Evolutionary conservation across 2,888 invertebrate genomes (phyloP), one percentile per base, ranked within the genome.

Genomic region (Dromius quadrimaculatus): DNA sequence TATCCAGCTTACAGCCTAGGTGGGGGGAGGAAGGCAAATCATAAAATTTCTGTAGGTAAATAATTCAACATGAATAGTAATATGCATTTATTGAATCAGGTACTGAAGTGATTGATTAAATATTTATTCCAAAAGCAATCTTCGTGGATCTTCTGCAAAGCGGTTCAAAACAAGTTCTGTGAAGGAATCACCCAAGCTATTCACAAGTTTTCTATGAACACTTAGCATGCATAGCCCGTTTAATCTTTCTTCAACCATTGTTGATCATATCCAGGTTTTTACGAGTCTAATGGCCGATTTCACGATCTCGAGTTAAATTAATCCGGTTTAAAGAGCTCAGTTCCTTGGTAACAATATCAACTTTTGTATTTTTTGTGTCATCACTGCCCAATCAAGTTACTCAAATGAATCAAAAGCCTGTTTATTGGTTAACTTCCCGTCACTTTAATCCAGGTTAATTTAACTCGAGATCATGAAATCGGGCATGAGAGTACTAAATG

Each of bases 241-340:
- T 70, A 72, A 64, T 34, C 72, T 72, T 41, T 70, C 72, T 72
- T 72, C 63, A 34, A 71, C 71, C 70, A 72, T 72, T 61, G 70
- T 71, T 54, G 63, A 71, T 72, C 71, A 66, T 64, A 72, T 66
- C 68, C 72, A 71, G 45, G 70, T 71, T 73, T 72, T 71, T 13
- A 72, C 65, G 50, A 70, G 70, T 71, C 47, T 69, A 47, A 73
- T 63, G 36, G 64, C n/a, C n/a, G n/a, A n/a, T n/a, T n/a, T n/a
- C n/a, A n/a, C n/a, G n/a, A n/a, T n/a, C n/a, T n/a, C n/a, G n/a
- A n/a, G n/a, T n/a, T n/a, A n/a, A n/a, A n/a, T n/a, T n/a, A n/a
- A n/a, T n/a, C n/a, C n/a, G n/a, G n/a, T n/a, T n/a, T n/a, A n/a
- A n/a, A n/a, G n/a, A n/a, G n/a, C n/a, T n/a, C n/a, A n/a, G n/a